Percentiles rank a stretch among this genome's conserved stretches.
Conservation (phyloP, 2,797 vertebrate genomes). For the Rhincodon typus region DNA sequence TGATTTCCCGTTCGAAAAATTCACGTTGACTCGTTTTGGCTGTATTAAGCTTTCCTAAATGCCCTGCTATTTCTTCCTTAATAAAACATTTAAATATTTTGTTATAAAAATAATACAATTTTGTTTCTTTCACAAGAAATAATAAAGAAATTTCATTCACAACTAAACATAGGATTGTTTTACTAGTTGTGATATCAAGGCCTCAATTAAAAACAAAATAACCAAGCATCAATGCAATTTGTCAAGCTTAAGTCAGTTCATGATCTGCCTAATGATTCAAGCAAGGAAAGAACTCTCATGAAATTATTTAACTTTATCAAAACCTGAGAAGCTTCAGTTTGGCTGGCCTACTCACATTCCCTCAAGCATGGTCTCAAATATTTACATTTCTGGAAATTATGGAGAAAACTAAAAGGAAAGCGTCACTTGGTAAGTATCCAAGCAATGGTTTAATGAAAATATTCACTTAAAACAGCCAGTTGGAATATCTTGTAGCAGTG, state of each 20-base stretch:
- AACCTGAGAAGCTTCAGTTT: conserved; percentile 1
- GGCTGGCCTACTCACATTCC: neutral
- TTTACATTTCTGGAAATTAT: neutral
- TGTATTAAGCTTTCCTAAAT: no score
- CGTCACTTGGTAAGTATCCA: neutral
- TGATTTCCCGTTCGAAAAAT: no score
- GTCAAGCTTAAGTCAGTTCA: conserved; percentile 11
- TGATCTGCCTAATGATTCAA: conserved; percentile 10
- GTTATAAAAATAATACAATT: neutral
- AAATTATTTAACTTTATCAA: conserved; percentile 31
- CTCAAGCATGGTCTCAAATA: conserved; percentile 22
- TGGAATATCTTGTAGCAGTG: neutral
- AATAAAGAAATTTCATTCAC: neutral
- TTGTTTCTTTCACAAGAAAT: neutral
- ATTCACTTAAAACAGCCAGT: neutral
- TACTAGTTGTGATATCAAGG: neutral
- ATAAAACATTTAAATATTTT: neutral
- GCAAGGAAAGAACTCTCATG: neutral
- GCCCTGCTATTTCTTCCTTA: neutral
- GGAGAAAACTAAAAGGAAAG: neutral
- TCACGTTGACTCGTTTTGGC: no score
- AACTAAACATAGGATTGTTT: neutral
- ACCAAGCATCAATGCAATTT: neutral
- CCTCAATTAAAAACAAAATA: neutral
- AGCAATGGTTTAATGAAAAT: neutral